A percentile compares a stretch with the other conserved stretches of the same genome.
Conservation (phyloP, 2,888 invertebrate genomes). For the Uropetala carovei region DNA sequence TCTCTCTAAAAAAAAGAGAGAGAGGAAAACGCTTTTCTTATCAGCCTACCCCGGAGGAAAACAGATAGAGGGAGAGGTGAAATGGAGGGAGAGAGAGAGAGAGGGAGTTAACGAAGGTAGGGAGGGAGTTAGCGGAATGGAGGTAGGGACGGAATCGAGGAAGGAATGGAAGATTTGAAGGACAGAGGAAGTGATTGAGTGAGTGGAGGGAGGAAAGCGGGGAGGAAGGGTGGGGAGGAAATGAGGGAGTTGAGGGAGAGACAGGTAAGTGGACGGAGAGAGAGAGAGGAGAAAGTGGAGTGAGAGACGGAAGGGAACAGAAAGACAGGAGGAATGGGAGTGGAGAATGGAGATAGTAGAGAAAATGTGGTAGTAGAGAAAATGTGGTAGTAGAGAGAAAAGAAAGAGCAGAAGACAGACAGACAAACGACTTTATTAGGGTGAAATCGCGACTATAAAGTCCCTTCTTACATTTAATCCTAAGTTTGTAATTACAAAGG, state of each 20-base stretch:
- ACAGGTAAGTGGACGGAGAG: too few relatives aligned
- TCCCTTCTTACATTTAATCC: too few relatives aligned
- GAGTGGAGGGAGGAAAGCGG: not conserved
- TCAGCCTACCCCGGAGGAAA: not conserved
- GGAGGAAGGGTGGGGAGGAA: not conserved
- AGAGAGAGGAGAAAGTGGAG: not conserved
- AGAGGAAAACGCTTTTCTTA: constrained; percentile 16
- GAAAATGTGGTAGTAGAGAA: not conserved
- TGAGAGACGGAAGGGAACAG: not conserved
- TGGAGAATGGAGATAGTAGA: too few relatives aligned
- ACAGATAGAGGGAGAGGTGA: not conserved
- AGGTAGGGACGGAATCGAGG: not conserved
- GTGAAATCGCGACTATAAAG: too few relatives aligned
- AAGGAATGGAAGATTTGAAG: too few relatives aligned
- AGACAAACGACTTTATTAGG: too few relatives aligned
- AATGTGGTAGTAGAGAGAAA: not conserved
- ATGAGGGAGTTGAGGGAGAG: not conserved
- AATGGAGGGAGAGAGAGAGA: not conserved
- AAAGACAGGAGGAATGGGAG: not conserved
- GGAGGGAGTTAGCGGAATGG: not conserved
- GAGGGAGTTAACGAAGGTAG: not conserved
- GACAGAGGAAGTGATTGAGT: not conserved
- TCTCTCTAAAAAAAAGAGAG: not conserved
- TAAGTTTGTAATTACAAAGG: too few relatives aligned
- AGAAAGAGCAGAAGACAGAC: not conserved